Conservation (phyloP, 2,888 invertebrate genomes). For the Zaprionus bogoriensis region DNA sequence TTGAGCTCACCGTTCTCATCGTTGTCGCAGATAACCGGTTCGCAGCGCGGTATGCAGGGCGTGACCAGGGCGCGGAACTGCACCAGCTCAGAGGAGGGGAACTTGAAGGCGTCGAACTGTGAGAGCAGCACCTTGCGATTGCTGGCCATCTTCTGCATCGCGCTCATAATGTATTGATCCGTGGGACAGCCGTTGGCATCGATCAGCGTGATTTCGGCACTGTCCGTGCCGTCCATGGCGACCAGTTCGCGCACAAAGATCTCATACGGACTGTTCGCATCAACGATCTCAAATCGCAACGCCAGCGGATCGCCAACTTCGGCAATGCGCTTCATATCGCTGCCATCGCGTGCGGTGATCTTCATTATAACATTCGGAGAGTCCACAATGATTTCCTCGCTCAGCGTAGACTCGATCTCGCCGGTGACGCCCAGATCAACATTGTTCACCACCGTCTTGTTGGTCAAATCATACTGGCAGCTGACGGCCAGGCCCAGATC, state of each 20-base stretch:
- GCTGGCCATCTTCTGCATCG: conserved; percentile 90
- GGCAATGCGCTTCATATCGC: conserved; percentile 92
- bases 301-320: conserved; percentile 96
- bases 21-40: conserved; percentile 94
- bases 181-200: conserved; percentile 96
- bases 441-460: conserved; percentile 95
- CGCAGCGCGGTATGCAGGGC: conserved; percentile 95
- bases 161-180: conserved; percentile 97
- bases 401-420: conserved; percentile 91
- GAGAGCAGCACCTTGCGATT: conserved; percentile 93
- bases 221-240: conserved; percentile 96
- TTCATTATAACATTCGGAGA: conserved; percentile 97
- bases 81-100: conserved; percentile 96
- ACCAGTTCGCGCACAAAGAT: conserved; percentile 97
- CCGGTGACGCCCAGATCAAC: conserved; percentile 94
- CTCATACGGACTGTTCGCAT: conserved; percentile 95
- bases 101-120: conserved; percentile 97
- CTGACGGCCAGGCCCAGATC: conserved; percentile 95
- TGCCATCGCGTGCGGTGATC: conserved; percentile 92
- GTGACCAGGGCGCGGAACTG: conserved; percentile 96
- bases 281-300: conserved; percentile 94
- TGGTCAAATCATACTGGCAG: conserved; percentile 96
- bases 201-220: conserved; percentile 95
- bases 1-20: conserved; percentile 92
- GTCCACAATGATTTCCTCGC: conserved; percentile 95